Evolutionary conservation across 23 tunicate genomes (phyloP).

Genomic region (Halocynthia roretzi): DNA sequence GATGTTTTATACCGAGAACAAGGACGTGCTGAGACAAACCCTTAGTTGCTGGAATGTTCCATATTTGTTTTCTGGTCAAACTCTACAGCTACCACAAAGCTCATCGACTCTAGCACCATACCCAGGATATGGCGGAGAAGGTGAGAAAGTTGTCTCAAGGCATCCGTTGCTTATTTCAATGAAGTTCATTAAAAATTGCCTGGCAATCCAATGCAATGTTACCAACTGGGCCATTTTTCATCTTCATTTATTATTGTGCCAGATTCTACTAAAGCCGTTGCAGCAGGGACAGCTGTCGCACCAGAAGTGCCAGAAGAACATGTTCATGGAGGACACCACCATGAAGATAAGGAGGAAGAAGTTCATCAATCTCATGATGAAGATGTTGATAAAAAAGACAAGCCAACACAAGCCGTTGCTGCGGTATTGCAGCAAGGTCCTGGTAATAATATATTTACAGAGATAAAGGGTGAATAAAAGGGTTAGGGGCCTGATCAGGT

Average conservation of each 20-base stretch:
- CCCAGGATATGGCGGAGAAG: slow-evolving; percentile 50
- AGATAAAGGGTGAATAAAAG: too few relatives aligned
- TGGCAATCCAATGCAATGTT: too few relatives aligned
- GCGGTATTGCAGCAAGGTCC: too few relatives aligned
- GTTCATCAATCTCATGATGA: not conserved
- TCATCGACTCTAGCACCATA: slow-evolving; percentile 21
- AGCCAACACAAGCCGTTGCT: too few relatives aligned
- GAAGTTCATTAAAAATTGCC: too few relatives aligned
- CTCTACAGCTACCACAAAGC: slow-evolving; percentile 2
- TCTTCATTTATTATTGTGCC: not conserved
- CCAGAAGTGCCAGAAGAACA: slow-evolving; percentile 40
- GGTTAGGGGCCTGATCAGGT: too few relatives aligned
- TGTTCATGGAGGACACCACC: slow-evolving; percentile 10
- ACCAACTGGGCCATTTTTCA: too few relatives aligned
- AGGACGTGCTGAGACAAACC: not conserved
- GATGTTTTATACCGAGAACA: slow-evolving; percentile 72
- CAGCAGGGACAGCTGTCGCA: slow-evolving; percentile 16
- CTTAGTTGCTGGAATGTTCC: slow-evolving; percentile 44
- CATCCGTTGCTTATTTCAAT: too few relatives aligned
- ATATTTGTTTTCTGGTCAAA: not conserved
- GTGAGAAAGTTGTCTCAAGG: not conserved
- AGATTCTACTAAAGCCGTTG: slow-evolving; percentile 46
- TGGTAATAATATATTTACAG: too few relatives aligned
- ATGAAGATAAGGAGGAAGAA: slow-evolving; percentile 2
- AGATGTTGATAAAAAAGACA: not conserved